Evolutionary conservation across 2,888 invertebrate genomes (phyloP), one percentile per base, ranked within the genome.

Genomic region (Nasonovia ribisnigri): DNA sequence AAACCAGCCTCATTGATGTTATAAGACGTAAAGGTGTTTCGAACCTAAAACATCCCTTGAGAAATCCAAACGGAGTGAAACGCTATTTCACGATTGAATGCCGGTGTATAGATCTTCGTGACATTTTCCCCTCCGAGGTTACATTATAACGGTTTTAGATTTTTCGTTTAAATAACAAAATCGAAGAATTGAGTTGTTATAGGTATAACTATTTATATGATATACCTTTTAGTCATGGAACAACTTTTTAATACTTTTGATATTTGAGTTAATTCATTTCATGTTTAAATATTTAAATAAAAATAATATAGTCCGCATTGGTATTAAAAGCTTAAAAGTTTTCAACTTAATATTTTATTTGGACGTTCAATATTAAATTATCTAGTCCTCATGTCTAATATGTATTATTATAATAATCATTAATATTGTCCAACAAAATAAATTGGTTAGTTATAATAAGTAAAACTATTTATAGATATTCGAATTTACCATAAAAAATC

Each of bases 31-130:
- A 67, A 29, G 36, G 60, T 43, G n/a, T 92, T 77, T 77, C 8
- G 92, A 88, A 88, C 51, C 36, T 42, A 77, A 36, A n/a, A 88
- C 88, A 88, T 92, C 92, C 92, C 92, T 29, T 8, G 92, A 92
- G 92, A 92, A 92, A 92, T 92, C 43, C 43, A 43, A 92, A 88
- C 77, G 54, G 51, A 77, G 54, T 54, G n/a, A 54, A 54, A 87
- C n/a, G 16, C 51, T n/a, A 51, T 54, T 92, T 51, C 77, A n/a
- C 77, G 20, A 51, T 11, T n/a, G 92, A 54, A 51, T 88, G 42
- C 3, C 24, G 24, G 54, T 42, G 54, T 67, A 92, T 92, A 88
- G 67, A 92, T 88, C 77, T 88, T n/a, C n/a, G 20, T 57, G 92
- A 92, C 92, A n/a, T 67, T n/a, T 88, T 13, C 3, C 51, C 51